Conservation (phyloP, 2,888 invertebrate genomes). For the Syrphus vitripennis region DNA sequence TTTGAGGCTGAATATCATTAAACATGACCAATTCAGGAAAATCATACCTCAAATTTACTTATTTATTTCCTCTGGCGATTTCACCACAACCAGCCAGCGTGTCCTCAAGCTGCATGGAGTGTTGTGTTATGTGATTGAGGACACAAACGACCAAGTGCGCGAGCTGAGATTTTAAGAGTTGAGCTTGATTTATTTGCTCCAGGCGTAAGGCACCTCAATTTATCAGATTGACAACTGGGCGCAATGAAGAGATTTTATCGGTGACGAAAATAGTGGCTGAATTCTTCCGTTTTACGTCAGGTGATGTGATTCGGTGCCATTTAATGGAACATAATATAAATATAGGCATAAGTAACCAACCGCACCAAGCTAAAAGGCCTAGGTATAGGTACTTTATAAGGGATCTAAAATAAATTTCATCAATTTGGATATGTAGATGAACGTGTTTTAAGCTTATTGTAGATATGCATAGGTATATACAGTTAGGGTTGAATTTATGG, state of each 20-base stretch:
- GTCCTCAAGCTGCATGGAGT: not conserved
- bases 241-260: slow-evolving; percentile 58
- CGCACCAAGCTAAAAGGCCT: slow-evolving; percentile 9
- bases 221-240: slow-evolving; percentile 63
- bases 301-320: slow-evolving; percentile 17
- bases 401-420: slow-evolving; percentile 45
- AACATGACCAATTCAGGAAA: slow-evolving; percentile 56
- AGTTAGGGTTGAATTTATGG: slow-evolving; percentile 64
- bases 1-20: slow-evolving; percentile 57
- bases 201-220: slow-evolving; percentile 58
- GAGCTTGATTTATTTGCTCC: slow-evolving; percentile 60
- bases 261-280: not conserved
- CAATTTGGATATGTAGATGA: slow-evolving; percentile 57
- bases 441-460: slow-evolving; percentile 26
- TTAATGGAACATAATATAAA: not conserved
- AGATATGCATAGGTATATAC: not conserved
- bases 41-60: slow-evolving; percentile 41
- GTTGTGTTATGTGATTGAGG: not conserved
- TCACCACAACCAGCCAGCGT: too few relatives aligned
- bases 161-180: slow-evolving; percentile 41
- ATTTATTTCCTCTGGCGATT: slow-evolving; percentile 14
- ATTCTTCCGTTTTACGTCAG: slow-evolving; percentile 32
- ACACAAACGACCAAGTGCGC: not conserved
- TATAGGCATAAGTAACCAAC: not conserved
- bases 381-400: not conserved